Evolutionary conservation across 2,797 vertebrate species (phyloP).

Genomic region (Hipposideros larvatus): DNA sequence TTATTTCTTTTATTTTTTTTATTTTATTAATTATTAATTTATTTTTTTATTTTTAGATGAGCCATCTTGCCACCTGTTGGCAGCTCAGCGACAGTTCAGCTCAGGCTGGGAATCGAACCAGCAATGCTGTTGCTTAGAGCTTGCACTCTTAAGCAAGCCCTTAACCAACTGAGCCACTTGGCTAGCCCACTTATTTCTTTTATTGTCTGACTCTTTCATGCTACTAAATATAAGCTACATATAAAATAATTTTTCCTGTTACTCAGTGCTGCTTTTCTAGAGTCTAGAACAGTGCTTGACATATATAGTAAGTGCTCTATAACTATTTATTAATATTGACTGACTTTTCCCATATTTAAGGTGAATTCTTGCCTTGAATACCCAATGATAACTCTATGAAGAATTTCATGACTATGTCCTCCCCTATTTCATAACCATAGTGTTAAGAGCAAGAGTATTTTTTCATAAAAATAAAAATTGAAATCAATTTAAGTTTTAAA

Average conservation of each 20-base stretch:
- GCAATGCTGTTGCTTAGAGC: too few relatives aligned
- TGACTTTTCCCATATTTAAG: not conserved
- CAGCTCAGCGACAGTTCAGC: too few relatives aligned
- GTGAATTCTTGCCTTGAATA: not conserved
- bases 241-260: not conserved
- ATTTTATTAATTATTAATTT: too few relatives aligned
- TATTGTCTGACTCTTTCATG: not conserved
- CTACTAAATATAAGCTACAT: not conserved
- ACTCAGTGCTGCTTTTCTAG: not conserved
- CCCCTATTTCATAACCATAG: not conserved
- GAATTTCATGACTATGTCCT: not conserved
- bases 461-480: constrained; percentile 23
- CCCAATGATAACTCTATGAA: not conserved
- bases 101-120: too few relatives aligned
- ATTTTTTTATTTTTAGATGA: too few relatives aligned
- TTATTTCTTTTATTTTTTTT: not conserved
- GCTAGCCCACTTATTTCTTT: not conserved
- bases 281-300: not conserved
- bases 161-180: too few relatives aligned
- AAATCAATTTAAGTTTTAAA: not conserved
- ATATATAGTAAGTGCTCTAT: not conserved
- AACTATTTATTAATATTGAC: constrained; percentile 5
- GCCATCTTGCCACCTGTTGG: too few relatives aligned
- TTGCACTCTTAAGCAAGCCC: too few relatives aligned
- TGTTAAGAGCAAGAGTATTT: not conserved